Evolutionary conservation across 2,797 vertebrate species (phyloP).

Genomic region (Arrhamphus sclerolepis): DNA sequence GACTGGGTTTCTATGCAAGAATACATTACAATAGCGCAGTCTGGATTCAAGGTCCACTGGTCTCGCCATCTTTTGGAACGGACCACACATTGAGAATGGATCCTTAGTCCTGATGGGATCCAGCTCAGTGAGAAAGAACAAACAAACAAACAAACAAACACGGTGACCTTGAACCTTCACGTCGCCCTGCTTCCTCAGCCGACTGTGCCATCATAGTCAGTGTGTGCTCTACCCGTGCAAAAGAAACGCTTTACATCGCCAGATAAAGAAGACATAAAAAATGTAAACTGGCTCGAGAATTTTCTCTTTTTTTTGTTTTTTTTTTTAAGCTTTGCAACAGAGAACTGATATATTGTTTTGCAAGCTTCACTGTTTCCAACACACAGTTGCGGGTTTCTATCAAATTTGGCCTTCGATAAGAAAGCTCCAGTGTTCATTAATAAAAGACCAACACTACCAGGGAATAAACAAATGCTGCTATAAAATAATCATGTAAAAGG

Average conservation of each 20-base stretch:
- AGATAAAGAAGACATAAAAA: background rate
- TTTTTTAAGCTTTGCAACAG: background rate
- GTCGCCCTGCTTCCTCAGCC: background rate
- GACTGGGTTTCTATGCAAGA: slow-evolving; percentile 25
- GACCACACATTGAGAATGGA: slow-evolving; percentile 5
- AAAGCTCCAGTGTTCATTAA: slow-evolving; percentile 9
- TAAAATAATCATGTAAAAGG: slow-evolving; percentile 24
- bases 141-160: background rate
- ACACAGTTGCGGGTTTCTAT: background rate
- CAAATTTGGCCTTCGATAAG: background rate
- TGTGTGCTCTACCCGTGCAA: slow-evolving; percentile 16
- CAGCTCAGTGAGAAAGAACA: slow-evolving; percentile 5
- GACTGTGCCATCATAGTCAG: background rate
- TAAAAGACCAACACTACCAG: background rate
- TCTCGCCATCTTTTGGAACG: slow-evolving; percentile 12
- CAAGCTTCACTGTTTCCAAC: background rate
- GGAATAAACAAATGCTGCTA: slow-evolving; percentile 8
- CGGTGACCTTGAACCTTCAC: slow-evolving; percentile 22
- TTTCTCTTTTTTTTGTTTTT: no score
- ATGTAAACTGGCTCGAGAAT: background rate
- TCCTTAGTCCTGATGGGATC: slow-evolving; percentile 18
- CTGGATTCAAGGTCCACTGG: slow-evolving; percentile 44
- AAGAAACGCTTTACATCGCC: background rate
- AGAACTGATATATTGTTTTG: background rate
- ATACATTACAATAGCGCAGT: slow-evolving; percentile 41